phyloP scores from a whole-genome alignment of 2,888 invertebrate genomes.

The Leptinotarsa tumamoca region DNA sequence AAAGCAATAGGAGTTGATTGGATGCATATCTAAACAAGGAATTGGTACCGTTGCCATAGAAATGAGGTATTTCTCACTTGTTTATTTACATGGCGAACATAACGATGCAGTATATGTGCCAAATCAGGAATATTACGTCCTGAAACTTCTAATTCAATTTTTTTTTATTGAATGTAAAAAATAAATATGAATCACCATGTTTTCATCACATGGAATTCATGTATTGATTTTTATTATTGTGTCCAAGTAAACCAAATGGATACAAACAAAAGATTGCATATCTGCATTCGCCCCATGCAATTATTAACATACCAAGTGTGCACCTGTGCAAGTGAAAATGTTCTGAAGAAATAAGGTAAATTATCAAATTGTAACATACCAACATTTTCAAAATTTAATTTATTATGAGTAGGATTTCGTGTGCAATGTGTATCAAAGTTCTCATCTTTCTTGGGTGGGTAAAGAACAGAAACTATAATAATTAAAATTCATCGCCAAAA shows the following conservation, averaged over 20 bases:
- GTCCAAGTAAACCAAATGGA: conserved; percentile 20
- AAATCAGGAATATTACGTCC: background rate
- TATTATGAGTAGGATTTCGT: background rate
- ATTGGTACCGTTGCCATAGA: conserved; percentile 3
- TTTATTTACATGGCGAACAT: background rate
- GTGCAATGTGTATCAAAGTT: background rate
- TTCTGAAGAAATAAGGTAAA: background rate
- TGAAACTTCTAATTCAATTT: background rate
- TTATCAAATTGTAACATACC: background rate
- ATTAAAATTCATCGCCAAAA: no score
- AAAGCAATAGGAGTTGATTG: no score
- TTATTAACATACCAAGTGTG: conserved; percentile 6
- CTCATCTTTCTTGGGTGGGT: no score
- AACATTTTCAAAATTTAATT: background rate
- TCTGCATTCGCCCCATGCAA: conserved; percentile 9
- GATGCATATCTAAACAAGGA: background rate
- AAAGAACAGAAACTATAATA: no score
- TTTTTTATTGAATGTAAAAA: background rate
- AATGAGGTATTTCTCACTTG: background rate
- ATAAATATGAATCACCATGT: conserved; percentile 10
- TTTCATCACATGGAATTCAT: background rate
- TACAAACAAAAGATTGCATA: conserved; percentile 35
- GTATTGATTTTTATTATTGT: conserved; percentile 25
- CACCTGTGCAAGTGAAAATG: conserved; percentile 19
- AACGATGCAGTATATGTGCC: background rate